These are phyloP conservation scores for Myotis findleyi DNA, from an alignment of 2,797 vertebrate genomes.

Conservation along the genomic window DNA sequence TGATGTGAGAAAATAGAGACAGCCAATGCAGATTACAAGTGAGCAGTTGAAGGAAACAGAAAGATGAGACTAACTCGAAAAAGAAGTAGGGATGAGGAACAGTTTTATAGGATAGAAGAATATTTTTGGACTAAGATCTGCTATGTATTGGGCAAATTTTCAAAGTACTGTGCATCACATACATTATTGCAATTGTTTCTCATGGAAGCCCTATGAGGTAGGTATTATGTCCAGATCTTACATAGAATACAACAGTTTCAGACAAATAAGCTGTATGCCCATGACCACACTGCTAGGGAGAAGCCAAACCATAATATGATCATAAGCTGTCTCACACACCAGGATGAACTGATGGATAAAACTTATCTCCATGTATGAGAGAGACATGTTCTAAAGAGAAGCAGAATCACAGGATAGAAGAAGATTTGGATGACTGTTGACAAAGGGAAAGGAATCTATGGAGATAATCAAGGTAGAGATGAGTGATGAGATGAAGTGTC, in stretches of 20 bases:
- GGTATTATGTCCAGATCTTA: background rate
- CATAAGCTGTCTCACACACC: background rate
- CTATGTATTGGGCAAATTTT: constrained; percentile 34
- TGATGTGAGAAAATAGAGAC: background rate
- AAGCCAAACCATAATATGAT: background rate
- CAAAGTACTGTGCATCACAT: background rate
- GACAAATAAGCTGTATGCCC: background rate
- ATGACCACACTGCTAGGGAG: background rate
- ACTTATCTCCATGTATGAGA: background rate
- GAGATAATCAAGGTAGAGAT: background rate
- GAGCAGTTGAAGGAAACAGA: background rate
- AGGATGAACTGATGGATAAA: background rate
- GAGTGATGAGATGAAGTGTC: background rate
- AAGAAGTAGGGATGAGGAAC: background rate
- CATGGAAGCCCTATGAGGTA: constrained; percentile 18
- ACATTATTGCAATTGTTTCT: background rate
- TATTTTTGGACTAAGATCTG: background rate
- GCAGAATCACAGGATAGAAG: background rate
- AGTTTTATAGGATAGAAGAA: background rate
- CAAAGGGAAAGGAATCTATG: background rate
- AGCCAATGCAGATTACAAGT: background rate
- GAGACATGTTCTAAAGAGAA: background rate
- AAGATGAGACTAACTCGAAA: background rate
- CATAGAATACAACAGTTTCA: constrained; percentile 17
- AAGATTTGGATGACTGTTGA: background rate